A percentile compares a stretch with the other conserved stretches of the same genome.
phyloP scores from a whole-genome alignment of 2,113 vertebrate genomes.

The Cebidichthys violaceus region DNA sequence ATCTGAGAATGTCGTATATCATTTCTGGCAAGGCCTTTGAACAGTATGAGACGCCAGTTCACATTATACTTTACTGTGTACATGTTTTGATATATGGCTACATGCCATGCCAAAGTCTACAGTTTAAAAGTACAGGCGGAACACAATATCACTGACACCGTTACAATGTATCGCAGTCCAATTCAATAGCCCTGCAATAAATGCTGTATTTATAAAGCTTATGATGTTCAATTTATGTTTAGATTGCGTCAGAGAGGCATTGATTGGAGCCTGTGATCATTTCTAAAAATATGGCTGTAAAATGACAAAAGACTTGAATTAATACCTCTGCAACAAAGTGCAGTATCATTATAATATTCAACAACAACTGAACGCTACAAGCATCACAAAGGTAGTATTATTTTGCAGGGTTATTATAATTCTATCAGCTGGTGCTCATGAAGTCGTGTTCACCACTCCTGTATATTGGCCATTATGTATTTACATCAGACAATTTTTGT shows the following conservation, averaged over 20 bases:
- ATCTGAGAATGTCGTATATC: slow-evolving; percentile 76
- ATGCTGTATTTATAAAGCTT: slow-evolving; percentile 27
- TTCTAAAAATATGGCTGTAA: slow-evolving; percentile 60
- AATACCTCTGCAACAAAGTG: slow-evolving; percentile 47
- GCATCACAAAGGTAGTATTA: slow-evolving; percentile 34
- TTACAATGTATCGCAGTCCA: slow-evolving; percentile 37
- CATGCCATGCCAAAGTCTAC: slow-evolving; percentile 78
- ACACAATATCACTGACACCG: slow-evolving; percentile 54
- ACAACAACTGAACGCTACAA: slow-evolving; percentile 36
- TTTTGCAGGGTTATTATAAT: slow-evolving; percentile 39
- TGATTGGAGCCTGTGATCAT: slow-evolving; percentile 37
- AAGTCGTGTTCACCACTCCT: slow-evolving; percentile 53
- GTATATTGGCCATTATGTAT: slow-evolving; percentile 68
- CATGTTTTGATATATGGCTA: slow-evolving; percentile 73
- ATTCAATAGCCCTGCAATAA: slow-evolving; percentile 33
- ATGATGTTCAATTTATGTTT: slow-evolving; percentile 30
- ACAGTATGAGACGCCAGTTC: slow-evolving; percentile 71
- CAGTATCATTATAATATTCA: slow-evolving; percentile 33
- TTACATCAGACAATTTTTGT: slow-evolving; percentile 67
- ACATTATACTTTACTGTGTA: slow-evolving; percentile 75
- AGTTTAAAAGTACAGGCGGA: slow-evolving; percentile 64
- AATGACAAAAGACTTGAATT: slow-evolving; percentile 48
- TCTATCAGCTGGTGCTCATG: slow-evolving; percentile 31
- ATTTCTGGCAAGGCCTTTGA: slow-evolving; percentile 69
- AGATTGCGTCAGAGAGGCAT: slow-evolving; percentile 42